phyloP scores from a whole-genome alignment of 2,113 vertebrate species.

The Seriola aureovittata region DNA sequence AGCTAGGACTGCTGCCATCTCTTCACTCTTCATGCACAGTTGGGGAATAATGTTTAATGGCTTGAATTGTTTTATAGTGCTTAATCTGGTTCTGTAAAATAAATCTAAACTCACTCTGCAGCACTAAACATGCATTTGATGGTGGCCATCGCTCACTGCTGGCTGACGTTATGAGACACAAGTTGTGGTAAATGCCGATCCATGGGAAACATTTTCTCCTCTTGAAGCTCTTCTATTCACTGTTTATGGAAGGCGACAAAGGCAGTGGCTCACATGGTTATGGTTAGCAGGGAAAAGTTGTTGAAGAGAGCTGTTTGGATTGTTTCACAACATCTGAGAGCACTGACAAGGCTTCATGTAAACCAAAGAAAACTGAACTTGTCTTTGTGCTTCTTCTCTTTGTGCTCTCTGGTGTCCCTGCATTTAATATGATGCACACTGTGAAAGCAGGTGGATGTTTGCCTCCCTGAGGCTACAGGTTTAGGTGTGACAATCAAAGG shows the following conservation, averaged over 20 bases:
- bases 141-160: conserved; percentile 44
- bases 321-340: conserved; percentile 46
- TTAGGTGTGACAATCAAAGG: conserved; percentile 43
- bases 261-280: conserved; percentile 66
- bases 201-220: conserved; percentile 66
- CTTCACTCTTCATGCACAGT: conserved; percentile 6
- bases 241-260: conserved; percentile 63
- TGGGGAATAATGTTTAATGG: conserved; percentile 4
- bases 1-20: conserved; percentile 29
- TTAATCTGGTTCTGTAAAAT: conserved; percentile 53
- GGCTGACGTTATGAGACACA: conserved; percentile 46
- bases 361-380: conserved; percentile 34
- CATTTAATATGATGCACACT: neutral
- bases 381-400: conserved; percentile 16
- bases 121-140: conserved; percentile 46
- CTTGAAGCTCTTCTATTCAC: conserved; percentile 43
- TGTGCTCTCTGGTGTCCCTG: neutral
- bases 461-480: neutral
- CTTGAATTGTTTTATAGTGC: conserved; percentile 46
- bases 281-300: conserved; percentile 57
- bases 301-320: conserved; percentile 28
- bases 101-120: conserved; percentile 47
- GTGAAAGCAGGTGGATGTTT: conserved; percentile 37
- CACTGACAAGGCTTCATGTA: conserved; percentile 8
- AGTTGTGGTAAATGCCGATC: conserved; percentile 52